Evolutionary conservation across 2,113 vertebrate genomes (phyloP), one percentile per base, ranked within the genome.

Genomic region (Buteo buteo): DNA sequence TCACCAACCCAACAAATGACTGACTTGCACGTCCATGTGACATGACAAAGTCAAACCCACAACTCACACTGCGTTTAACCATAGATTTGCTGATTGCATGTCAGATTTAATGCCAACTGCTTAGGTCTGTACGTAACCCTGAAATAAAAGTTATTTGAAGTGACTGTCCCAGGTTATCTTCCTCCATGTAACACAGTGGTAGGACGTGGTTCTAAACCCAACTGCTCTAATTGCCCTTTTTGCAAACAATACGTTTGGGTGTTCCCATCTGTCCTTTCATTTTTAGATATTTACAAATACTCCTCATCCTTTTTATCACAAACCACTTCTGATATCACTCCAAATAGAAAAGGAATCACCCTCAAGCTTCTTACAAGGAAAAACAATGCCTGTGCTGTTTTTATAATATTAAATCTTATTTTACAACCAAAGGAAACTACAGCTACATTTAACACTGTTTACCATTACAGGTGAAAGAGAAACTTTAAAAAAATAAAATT

Each of bases 31-130:
- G 58, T 8, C 52, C 55, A 1, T 1, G 26, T 67, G 54, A 52
- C 1, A 6, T 1, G n/a, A 20, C 74, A 52, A 64, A 92, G 78
- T 29, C 86, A 67, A 55, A 52, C 4, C 45, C 66, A 28, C 47
- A 7, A 2, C 55, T 49, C 5, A 6, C 5, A 4, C 69, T 9
- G 29, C 13, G 1, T 4, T 58, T 10, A 14, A 10, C 10, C 19
- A 21, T 0, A 2, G 25, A 10, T 31, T 4, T 65, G 74, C 49
- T 12, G 36, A 38, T 0, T 9, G 11, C 15, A 34, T 20, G 26
- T 12, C 12, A 32, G 44, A 20, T 47, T 34, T 8, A 67, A 29
- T 5, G 54, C 17, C 73, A 84, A 3, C 17, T 47, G 6, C 52
- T 64, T 2, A 1, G 2, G 16, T 16, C 72, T 18, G 1, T 14